These are phyloP conservation scores for Cossypha caffra DNA, from an alignment of 2,797 vertebrate species.

Conservation along the genomic window DNA sequence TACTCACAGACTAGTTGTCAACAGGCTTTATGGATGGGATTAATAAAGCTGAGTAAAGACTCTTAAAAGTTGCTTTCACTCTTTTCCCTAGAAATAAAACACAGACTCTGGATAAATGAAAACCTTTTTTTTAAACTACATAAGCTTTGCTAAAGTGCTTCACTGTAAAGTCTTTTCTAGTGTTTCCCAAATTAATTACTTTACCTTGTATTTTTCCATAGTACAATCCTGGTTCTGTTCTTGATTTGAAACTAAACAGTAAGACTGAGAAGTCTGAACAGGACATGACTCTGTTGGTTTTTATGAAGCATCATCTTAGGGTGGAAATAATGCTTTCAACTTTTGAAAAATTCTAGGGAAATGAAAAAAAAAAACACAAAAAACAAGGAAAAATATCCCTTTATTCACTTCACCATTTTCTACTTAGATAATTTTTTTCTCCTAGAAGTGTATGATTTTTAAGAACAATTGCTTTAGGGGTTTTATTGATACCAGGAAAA, in stretches of 20 bases:
- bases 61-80: neutral
- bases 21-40: neutral
- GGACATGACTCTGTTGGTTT: neutral
- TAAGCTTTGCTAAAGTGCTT: neutral
- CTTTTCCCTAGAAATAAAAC: neutral
- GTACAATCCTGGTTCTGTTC: neutral
- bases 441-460: neutral
- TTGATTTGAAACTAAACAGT: neutral
- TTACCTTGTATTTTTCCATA: neutral
- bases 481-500: neutral
- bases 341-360: neutral
- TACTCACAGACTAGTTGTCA: neutral
- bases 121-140: neutral
- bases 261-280: neutral
- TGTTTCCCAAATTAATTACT: neutral
- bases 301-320: neutral
- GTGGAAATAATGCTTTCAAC: neutral
- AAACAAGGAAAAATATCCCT: accelerated
- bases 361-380: neutral
- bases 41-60: neutral
- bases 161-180: neutral
- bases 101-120: neutral
- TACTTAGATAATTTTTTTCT: neutral
- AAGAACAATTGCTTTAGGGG: neutral
- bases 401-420: neutral